Percentiles rank a stretch among this genome's conserved stretches.
Conservation (phyloP, 2,797 vertebrate genomes). For the Tenualosa thibaudeaui region DNA sequence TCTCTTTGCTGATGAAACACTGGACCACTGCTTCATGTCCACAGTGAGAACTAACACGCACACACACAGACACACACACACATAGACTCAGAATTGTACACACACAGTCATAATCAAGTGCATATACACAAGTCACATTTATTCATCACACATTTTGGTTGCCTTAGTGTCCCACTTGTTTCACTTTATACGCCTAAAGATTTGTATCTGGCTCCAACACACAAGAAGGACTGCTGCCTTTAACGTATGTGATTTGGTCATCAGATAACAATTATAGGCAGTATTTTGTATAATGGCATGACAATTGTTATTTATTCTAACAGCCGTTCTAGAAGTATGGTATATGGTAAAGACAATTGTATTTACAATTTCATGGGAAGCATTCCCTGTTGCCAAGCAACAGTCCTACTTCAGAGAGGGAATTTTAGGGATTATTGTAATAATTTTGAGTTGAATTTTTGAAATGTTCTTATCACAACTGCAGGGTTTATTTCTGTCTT, state of each 20-base stretch:
- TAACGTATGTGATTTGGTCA: too few relatives aligned
- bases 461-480: not conserved
- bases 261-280: too few relatives aligned
- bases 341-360: too few relatives aligned
- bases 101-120: not conserved
- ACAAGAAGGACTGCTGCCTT: too few relatives aligned
- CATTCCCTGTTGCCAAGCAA: not conserved
- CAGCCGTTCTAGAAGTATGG: too few relatives aligned
- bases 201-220: too few relatives aligned
- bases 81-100: not conserved
- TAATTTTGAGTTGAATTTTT: not conserved
- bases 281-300: too few relatives aligned
- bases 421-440: not conserved
- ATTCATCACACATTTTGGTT: too few relatives aligned
- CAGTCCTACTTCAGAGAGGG: not conserved
- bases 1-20: conserved; percentile 84
- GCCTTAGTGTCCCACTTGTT: too few relatives aligned
- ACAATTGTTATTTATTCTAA: too few relatives aligned
- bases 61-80: not conserved
- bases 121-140: too few relatives aligned
- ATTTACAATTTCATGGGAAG: not conserved
- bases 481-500: not conserved
- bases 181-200: too few relatives aligned
- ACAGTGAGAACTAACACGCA: conserved; percentile 69
- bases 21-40: conserved; percentile 87